Percentiles rank a stretch among this genome's conserved stretches.
phyloP scores from a whole-genome alignment of 2,888 invertebrate species.

The Melikaiella ostensackeni region DNA sequence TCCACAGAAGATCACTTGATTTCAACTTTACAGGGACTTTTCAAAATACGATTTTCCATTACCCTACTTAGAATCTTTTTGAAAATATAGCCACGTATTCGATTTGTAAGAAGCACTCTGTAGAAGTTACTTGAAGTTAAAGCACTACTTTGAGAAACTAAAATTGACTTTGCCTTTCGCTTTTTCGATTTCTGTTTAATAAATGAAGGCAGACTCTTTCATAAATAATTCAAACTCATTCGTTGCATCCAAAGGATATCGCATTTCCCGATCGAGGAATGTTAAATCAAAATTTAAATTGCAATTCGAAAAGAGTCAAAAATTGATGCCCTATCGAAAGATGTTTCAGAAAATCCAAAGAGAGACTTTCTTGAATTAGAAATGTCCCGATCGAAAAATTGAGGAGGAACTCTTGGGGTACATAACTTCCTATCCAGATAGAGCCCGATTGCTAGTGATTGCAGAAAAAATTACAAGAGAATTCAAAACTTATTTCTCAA shows the following conservation, averaged over 20 bases:
- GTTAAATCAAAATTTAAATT: not conserved
- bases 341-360: not conserved
- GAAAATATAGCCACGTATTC: not conserved
- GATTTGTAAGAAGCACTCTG: not conserved
- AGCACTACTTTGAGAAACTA: not conserved
- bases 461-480: no score
- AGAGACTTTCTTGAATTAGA: not conserved
- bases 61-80: not conserved
- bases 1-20: no score
- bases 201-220: not conserved
- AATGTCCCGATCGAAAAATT: not conserved
- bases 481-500: no score
- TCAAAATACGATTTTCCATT: not conserved
- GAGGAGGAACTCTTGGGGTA: not conserved
- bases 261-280: not conserved
- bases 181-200: constrained; percentile 13
- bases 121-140: not conserved
- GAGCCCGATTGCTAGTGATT: no score
- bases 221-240: constrained; percentile 9
- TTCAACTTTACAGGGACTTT: not conserved
- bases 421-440: no score
- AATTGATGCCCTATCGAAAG: not conserved
- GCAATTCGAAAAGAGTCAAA: not conserved
- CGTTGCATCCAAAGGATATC: not conserved
- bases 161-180: not conserved